A percentile compares a stretch with the other conserved stretches of the same genome.
phyloP scores from a whole-genome alignment of 53 echinoderm and acorn worm genomes.

The Hippasteria phrygiana region DNA sequence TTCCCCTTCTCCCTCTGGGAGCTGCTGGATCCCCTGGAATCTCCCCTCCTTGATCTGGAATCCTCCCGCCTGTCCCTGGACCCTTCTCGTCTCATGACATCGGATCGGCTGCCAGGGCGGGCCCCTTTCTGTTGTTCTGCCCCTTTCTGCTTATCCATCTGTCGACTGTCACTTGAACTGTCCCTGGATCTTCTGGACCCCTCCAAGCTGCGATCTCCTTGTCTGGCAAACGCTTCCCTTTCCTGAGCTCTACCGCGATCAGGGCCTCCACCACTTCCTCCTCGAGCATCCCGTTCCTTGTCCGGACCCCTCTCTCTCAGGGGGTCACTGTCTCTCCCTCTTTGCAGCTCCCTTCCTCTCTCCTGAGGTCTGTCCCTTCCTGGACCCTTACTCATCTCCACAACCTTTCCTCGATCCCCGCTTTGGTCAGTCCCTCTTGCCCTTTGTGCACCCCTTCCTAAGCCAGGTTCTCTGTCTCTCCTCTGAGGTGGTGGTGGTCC shows the following conservation, averaged over 20 bases:
- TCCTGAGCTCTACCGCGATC: slow-evolving; percentile 51
- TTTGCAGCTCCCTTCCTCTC: slow-evolving; percentile 44
- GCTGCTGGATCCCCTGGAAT: slow-evolving; percentile 39
- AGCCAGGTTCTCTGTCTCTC: slow-evolving; percentile 34
- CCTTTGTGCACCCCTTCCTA: slow-evolving; percentile 37
- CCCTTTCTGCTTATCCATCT: slow-evolving; percentile 3
- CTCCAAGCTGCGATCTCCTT: slow-evolving; percentile 61
- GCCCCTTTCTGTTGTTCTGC: not conserved
- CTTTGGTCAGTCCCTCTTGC: slow-evolving; percentile 40
- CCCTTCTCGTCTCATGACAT: slow-evolving; percentile 4
- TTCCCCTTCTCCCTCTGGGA: slow-evolving; percentile 21
- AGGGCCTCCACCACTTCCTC: slow-evolving; percentile 17
- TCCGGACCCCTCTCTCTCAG: slow-evolving; percentile 43
- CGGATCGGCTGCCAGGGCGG: not conserved
- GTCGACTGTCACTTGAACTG: slow-evolving; percentile 57
- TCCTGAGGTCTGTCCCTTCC: slow-evolving; percentile 39
- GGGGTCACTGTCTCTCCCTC: slow-evolving; percentile 58
- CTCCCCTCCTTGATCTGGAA: slow-evolving; percentile 40
- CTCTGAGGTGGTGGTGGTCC: slow-evolving; percentile 25
- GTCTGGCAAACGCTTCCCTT: slow-evolving; percentile 54
- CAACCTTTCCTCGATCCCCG: slow-evolving; percentile 16
- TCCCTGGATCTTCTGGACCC: slow-evolving; percentile 41
- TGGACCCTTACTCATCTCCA: slow-evolving; percentile 31
- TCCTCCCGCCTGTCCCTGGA: slow-evolving; percentile 39
- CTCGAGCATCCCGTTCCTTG: slow-evolving; percentile 14